These are phyloP conservation scores for Nemotelus pantherinus DNA, from an alignment of 2,888 invertebrate species.

Conservation along the genomic window DNA sequence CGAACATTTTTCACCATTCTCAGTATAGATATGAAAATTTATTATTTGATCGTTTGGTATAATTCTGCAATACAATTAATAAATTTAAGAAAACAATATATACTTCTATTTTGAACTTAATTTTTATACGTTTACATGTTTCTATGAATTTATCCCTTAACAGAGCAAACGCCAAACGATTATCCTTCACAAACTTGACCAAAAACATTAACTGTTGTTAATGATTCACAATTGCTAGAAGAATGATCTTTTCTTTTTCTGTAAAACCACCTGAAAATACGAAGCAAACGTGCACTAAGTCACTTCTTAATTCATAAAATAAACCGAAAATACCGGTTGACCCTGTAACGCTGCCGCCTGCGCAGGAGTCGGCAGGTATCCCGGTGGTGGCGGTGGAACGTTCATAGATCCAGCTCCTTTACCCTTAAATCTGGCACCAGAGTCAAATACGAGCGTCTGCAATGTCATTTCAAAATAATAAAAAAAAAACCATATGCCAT, in stretches of 20 bases:
- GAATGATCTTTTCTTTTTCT: slow-evolving; percentile 40
- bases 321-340: slow-evolving; percentile 21
- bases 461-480: not conserved
- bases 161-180: too few species aligned
- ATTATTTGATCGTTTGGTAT: too few species aligned
- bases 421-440: slow-evolving; percentile 54
- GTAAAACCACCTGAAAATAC: slow-evolving; percentile 25
- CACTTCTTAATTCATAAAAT: not conserved
- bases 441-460: slow-evolving; percentile 52
- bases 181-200: too few species aligned
- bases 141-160: too few species aligned
- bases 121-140: too few species aligned
- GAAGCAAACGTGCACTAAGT: not conserved
- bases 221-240: not conserved
- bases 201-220: too few species aligned
- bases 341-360: slow-evolving; percentile 63
- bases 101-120: too few species aligned
- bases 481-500: slow-evolving; percentile 6
- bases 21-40: too few species aligned
- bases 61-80: too few species aligned
- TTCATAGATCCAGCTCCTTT: slow-evolving; percentile 57
- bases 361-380: slow-evolving; percentile 61
- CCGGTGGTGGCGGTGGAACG: slow-evolving; percentile 64
- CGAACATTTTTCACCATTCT: too few species aligned
- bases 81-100: too few species aligned